phyloP scores from a whole-genome alignment of 1,140 invertebrate genomes.

The Eurosta solidaginis region DNA sequence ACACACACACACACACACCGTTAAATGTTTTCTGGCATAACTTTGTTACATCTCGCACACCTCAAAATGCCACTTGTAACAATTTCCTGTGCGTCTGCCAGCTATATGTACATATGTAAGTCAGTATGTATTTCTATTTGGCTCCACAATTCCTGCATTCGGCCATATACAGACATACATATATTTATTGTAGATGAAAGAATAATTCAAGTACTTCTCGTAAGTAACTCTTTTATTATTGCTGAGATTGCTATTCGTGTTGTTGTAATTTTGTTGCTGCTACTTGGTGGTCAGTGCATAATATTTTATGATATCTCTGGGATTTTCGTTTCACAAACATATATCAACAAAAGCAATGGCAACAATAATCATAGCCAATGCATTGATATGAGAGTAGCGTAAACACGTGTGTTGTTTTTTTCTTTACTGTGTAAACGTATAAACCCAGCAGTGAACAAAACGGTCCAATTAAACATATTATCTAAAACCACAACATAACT shows the following conservation, averaged over 20 bases:
- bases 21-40: neutral
- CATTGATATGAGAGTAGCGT: neutral
- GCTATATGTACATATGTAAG: neutral
- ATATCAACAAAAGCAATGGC: slow-evolving; percentile 19
- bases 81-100: neutral
- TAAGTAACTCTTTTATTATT: slow-evolving; percentile 15
- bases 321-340: slow-evolving; percentile 19
- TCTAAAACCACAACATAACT: too few species aligned
- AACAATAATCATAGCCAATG: slow-evolving; percentile 14
- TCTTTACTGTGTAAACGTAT: too few species aligned
- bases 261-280: neutral
- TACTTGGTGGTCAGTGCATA: slow-evolving; percentile 24
- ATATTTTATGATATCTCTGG: slow-evolving; percentile 26
- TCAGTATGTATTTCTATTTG: neutral
- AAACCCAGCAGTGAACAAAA: neutral
- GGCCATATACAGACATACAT: neutral
- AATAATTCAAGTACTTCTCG: neutral
- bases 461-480: too few species aligned
- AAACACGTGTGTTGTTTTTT: neutral
- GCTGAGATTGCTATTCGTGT: slow-evolving; percentile 3
- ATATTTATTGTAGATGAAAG: too few species aligned
- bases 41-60: neutral
- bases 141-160: neutral
- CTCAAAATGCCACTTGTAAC: neutral
- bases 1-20: neutral